Percentiles rank a stretch among this genome's conserved stretches.
phyloP scores from a whole-genome alignment of 2,888 invertebrate genomes.

The Eristalinus aeneus region DNA sequence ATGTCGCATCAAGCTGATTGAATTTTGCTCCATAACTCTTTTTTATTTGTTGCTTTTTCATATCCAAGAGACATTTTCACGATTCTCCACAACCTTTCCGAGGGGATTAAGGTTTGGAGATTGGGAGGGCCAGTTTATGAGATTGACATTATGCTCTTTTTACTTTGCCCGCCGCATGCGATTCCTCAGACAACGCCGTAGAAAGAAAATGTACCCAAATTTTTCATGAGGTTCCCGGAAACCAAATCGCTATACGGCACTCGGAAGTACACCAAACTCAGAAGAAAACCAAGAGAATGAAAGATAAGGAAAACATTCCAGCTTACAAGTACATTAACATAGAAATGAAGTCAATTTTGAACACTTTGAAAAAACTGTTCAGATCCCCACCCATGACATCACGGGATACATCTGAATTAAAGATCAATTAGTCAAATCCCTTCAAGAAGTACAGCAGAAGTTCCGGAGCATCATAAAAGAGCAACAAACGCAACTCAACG shows the following conservation, averaged over 20 bases:
- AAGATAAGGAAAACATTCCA: conserved; percentile 72
- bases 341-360: conserved; percentile 43
- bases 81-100: no score
- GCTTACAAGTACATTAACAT: conserved; percentile 1
- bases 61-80: no score
- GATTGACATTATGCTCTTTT: no score
- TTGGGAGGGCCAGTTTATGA: no score
- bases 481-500: conserved; percentile 76
- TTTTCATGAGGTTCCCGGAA: conserved; percentile 45
- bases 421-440: conserved; percentile 44
- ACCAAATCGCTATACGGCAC: conserved; percentile 11
- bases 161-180: no score
- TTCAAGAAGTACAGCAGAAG: conserved; percentile 77
- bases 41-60: no score
- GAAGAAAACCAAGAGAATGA: conserved; percentile 75
- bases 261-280: conserved; percentile 57
- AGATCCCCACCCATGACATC: conserved; percentile 4
- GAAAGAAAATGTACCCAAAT: conserved; percentile 73
- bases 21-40: no score
- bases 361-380: conserved; percentile 43
- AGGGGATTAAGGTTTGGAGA: no score
- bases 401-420: conserved; percentile 6
- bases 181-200: conserved; percentile 71
- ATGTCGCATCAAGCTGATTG: no score
- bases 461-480: conserved; percentile 77